Evolutionary conservation across 2,888 invertebrate genomes (phyloP), one percentile per base, ranked within the genome.

Genomic region (Yponomeuta malinellus): DNA sequence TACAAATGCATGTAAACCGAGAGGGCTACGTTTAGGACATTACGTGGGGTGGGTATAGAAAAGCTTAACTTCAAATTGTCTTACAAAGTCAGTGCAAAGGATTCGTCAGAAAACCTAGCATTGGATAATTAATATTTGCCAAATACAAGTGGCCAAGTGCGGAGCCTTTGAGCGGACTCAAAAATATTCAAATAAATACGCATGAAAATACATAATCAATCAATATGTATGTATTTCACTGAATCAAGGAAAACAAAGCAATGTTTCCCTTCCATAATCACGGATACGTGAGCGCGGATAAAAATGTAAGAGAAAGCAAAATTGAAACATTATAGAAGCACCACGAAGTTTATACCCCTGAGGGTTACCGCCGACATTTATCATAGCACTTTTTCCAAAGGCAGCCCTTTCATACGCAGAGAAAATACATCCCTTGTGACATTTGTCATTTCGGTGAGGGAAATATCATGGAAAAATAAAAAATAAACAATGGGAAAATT

Each of bases 281-380:
- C 64, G 5, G 52, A 4, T 8, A 52, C 29, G 29, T 23, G 23
- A 29, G 65, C 33, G 33, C 31, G 31, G 65, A 23, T 31, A 23
- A 31, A 64, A 65, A 65, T 29, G 29, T 8, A 65, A 33, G 65
- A 10, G 8, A 10, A 33, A 65, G 37, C 70, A 15, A 70, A 70
- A 70, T 43, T 63, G 64, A 70, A 64, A 48, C 70, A 33, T 65
- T 71, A 66, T 71, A 31, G 31, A 64, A 64, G 29, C 66, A 48
- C 33, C 43, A 66, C 29, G 31, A 52, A 71, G 70, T 71, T 71
- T 66, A 66, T 48, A 66, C 70, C 66, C 70, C 15, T 37, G 67
- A 65, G 65, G 37, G 52, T 59, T 67, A 10, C 66, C 33, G 12
- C 12, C 3, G 23, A 67, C 67, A 67, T 67, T 67, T 37, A 43